Conservation (phyloP, 2,888 invertebrate genomes). For the Elysia crispata region DNA sequence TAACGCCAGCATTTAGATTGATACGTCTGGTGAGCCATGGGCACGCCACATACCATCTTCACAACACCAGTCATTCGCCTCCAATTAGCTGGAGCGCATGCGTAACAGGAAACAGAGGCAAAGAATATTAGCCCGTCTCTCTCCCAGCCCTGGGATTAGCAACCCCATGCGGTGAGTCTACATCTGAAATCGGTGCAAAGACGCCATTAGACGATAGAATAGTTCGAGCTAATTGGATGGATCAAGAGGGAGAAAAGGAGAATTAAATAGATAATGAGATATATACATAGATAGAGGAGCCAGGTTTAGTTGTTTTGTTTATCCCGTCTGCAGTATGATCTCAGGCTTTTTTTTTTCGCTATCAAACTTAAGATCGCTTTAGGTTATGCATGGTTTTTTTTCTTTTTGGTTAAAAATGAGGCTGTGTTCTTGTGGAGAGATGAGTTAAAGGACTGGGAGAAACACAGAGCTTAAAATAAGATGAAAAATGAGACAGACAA, state of each 20-base stretch:
- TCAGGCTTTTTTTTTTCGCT: too few species aligned
- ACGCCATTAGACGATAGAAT: conserved; percentile 19
- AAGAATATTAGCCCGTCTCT: conserved; percentile 7
- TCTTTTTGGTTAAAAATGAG: too few species aligned
- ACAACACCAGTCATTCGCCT: conserved; percentile 39
- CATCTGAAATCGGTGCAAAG: conserved; percentile 14
- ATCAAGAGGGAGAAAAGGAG: neutral
- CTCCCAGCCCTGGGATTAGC: neutral
- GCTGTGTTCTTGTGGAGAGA: too few species aligned
- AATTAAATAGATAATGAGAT: neutral
- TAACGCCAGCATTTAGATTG: conserved; percentile 36
- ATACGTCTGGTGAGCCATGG: conserved; percentile 7
- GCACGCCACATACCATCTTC: conserved; percentile 35
- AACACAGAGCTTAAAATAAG: too few species aligned
- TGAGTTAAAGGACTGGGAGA: too few species aligned
- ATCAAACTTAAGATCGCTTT: too few species aligned
- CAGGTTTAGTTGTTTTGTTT: too few species aligned
- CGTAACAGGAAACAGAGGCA: conserved; percentile 31
- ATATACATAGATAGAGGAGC: too few species aligned
- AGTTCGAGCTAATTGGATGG: neutral
- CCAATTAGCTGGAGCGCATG: conserved; percentile 35
- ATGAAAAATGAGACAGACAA: too few species aligned
- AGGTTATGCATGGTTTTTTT: too few species aligned
- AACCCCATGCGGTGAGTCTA: too few species aligned
- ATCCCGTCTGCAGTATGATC: too few species aligned